phyloP scores from a whole-genome alignment of 2,888 invertebrate genomes.

The Microplitis deprimator region DNA sequence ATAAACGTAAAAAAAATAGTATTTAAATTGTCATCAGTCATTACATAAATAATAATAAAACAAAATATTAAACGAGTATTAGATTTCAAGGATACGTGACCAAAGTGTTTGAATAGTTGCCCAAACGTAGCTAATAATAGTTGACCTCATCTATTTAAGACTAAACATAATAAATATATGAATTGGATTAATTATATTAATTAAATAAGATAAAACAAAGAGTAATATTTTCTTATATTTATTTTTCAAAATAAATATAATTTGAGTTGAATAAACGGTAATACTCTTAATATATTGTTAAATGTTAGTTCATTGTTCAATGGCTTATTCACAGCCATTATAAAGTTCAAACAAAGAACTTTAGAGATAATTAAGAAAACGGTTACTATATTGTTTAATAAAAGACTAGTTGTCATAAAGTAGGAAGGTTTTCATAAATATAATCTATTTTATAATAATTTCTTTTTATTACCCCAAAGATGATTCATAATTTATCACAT shows the following conservation, averaged over 20 bases:
- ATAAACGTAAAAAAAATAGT: too few relatives aligned
- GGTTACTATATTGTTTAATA: background rate
- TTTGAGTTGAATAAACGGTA: background rate
- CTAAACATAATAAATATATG: background rate
- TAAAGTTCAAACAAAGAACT: constrained; percentile 11
- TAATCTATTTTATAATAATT: background rate
- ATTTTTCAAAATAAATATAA: background rate
- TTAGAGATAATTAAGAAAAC: constrained; percentile 4
- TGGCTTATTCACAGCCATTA: background rate
- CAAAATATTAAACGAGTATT: background rate
- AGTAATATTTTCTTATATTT: background rate
- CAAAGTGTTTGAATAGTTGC: background rate
- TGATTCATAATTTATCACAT: background rate
- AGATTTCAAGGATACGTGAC: background rate
- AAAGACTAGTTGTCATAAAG: background rate
- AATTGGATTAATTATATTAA: background rate
- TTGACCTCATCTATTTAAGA: background rate
- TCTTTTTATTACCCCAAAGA: background rate
- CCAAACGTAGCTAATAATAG: background rate
- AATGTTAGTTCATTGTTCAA: background rate
- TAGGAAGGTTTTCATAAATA: background rate
- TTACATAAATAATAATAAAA: background rate
- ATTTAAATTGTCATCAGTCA: background rate
- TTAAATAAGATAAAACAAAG: background rate
- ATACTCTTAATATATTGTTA: background rate